phyloP scores from a whole-genome alignment of 2,113 vertebrate species.

The Phasianus colchicus region DNA sequence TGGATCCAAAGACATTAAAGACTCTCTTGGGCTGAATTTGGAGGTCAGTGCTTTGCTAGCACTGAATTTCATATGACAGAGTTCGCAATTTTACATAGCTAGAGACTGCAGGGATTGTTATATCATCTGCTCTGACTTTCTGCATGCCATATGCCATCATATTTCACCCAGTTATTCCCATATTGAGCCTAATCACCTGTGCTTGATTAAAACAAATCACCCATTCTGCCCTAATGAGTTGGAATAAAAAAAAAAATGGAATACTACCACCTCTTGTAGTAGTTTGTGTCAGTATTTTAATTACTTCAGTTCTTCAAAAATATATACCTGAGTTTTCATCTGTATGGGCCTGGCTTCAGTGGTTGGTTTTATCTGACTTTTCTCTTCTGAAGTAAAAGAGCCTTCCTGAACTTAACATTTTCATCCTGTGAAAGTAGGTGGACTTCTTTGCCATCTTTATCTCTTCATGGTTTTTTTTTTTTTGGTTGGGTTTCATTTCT shows the following conservation, averaged over 20 bases:
- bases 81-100: slow-evolving; percentile 12
- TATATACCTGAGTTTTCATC: neutral
- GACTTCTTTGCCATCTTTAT: neutral
- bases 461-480: neutral
- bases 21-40: neutral
- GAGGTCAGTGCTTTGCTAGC: neutral
- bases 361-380: neutral
- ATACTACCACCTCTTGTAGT: neutral
- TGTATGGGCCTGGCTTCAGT: neutral
- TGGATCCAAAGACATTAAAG: neutral
- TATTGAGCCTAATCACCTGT: slow-evolving; percentile 56
- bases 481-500: neutral
- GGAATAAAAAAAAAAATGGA: neutral
- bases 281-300: neutral
- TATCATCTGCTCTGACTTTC: slow-evolving; percentile 46
- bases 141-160: slow-evolving; percentile 34
- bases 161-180: slow-evolving; percentile 27
- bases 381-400: neutral
- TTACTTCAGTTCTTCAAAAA: neutral
- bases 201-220: slow-evolving; percentile 53
- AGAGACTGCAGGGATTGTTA: slow-evolving; percentile 31
- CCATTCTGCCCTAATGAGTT: neutral
- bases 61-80: neutral
- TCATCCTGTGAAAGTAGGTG: neutral
- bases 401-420: neutral